Percentiles rank a stretch among this genome's conserved stretches.
These are phyloP conservation scores for Hydrotaea cyrtoneurina DNA, from an alignment of 2,888 invertebrate species.

Conservation along the genomic window DNA sequence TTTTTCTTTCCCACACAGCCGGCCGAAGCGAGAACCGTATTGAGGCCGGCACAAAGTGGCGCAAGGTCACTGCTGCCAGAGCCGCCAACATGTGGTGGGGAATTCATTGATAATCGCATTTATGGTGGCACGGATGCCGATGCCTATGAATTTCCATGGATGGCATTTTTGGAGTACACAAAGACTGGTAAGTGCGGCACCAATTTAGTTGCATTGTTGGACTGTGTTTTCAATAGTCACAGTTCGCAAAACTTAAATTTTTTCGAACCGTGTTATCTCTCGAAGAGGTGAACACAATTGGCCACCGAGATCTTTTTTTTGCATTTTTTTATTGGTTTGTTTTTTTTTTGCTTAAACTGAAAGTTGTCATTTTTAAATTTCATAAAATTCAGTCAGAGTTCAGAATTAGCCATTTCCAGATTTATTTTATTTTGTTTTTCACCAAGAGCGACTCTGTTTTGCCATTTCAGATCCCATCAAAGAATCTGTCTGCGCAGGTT, in stretches of 20 bases:
- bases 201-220: too few relatives aligned
- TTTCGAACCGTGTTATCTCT: too few relatives aligned
- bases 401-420: too few relatives aligned
- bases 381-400: too few relatives aligned
- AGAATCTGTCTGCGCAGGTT: slow-evolving; percentile 75
- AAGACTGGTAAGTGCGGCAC: slow-evolving; percentile 77
- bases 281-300: too few relatives aligned
- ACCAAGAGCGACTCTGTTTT: not conserved
- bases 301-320: too few relatives aligned
- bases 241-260: too few relatives aligned
- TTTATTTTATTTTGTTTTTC: too few relatives aligned
- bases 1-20: not conserved
- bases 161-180: slow-evolving; percentile 84
- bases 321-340: too few relatives aligned
- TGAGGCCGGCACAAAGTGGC: not conserved
- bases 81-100: slow-evolving; percentile 77
- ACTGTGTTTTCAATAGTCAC: too few relatives aligned
- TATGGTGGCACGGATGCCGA: slow-evolving; percentile 84
- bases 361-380: too few relatives aligned
- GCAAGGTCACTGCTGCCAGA: slow-evolving; percentile 69
- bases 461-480: slow-evolving; percentile 36
- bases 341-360: too few relatives aligned
- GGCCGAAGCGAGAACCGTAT: not conserved
- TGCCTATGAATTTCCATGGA: slow-evolving; percentile 87
- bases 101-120: slow-evolving; percentile 82